These are phyloP conservation scores for Helleia helle DNA, from an alignment of 2,888 invertebrate genomes.

Conservation along the genomic window DNA sequence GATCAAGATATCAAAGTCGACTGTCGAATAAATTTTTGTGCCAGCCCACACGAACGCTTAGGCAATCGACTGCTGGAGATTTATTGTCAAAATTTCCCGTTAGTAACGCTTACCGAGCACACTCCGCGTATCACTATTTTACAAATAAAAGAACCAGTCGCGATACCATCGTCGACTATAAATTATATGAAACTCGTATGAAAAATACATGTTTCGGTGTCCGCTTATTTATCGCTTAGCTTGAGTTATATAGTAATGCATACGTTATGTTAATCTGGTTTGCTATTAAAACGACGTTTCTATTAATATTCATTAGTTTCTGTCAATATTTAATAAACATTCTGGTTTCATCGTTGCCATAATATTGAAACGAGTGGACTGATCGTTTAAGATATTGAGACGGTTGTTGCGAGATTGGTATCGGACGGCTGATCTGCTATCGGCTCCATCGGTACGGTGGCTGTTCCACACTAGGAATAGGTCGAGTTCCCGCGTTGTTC, in stretches of 20 bases:
- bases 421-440: constrained; percentile 60
- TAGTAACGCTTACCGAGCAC: constrained; percentile 71
- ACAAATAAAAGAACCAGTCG: constrained; percentile 73
- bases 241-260: constrained; percentile 49
- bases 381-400: constrained; percentile 10
- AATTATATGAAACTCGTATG: constrained; percentile 67
- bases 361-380: constrained; percentile 7
- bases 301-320: constrained; percentile 33
- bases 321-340: constrained; percentile 25
- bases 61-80: constrained; percentile 70
- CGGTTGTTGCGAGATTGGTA: constrained; percentile 38
- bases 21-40: constrained; percentile 63
- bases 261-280: no score
- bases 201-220: constrained; percentile 67
- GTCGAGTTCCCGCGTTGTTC: constrained; percentile 67
- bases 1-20: constrained; percentile 66
- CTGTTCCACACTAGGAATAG: constrained; percentile 65
- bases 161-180: constrained; percentile 71
- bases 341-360: background rate
- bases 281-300: constrained; percentile 43
- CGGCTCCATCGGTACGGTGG: constrained; percentile 63
- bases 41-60: constrained; percentile 69
- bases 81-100: constrained; percentile 72
- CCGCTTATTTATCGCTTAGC: constrained; percentile 64
- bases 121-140: constrained; percentile 72